Evolutionary conservation across 2,888 invertebrate genomes (phyloP).

Genomic region (Octodonta nipae): DNA sequence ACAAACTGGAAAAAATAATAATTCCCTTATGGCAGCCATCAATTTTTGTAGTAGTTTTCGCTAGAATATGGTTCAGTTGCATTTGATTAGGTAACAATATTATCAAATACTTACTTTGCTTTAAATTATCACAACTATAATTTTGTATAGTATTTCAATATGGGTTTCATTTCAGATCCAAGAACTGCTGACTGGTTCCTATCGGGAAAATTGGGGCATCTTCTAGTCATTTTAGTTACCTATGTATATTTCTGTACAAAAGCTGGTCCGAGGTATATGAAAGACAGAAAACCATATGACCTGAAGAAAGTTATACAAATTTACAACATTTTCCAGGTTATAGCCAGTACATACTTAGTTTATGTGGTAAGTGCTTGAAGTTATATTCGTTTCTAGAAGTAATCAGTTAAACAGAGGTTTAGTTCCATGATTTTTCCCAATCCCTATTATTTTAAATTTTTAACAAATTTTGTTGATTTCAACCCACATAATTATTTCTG

Average conservation of each 20-base stretch:
- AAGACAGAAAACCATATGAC: slow-evolving; percentile 46
- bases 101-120: too few relatives aligned
- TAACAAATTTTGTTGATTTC: not conserved
- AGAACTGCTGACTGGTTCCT: slow-evolving; percentile 43
- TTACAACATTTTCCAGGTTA: slow-evolving; percentile 54
- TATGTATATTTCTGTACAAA: slow-evolving; percentile 45
- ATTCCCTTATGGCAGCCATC: too few relatives aligned
- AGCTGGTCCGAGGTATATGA: slow-evolving; percentile 54
- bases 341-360: slow-evolving; percentile 22
- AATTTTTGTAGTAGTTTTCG: too few relatives aligned
- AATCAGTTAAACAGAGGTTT: too few relatives aligned
- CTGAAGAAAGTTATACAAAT: slow-evolving; percentile 43
- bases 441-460: not conserved
- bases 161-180: slow-evolving; percentile 38
- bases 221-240: slow-evolving; percentile 34
- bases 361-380: slow-evolving; percentile 22
- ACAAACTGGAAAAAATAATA: too few relatives aligned
- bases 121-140: too few relatives aligned
- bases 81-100: too few relatives aligned
- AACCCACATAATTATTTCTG: not conserved
- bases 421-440: too few relatives aligned
- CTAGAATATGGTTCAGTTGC: too few relatives aligned
- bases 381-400: too few relatives aligned
- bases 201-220: slow-evolving; percentile 38
- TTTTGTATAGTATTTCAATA: too few relatives aligned